Base-by-base conservation (phyloP, 92 coral and sea anemone species). In the Epizoanthus fatuus region DNA sequence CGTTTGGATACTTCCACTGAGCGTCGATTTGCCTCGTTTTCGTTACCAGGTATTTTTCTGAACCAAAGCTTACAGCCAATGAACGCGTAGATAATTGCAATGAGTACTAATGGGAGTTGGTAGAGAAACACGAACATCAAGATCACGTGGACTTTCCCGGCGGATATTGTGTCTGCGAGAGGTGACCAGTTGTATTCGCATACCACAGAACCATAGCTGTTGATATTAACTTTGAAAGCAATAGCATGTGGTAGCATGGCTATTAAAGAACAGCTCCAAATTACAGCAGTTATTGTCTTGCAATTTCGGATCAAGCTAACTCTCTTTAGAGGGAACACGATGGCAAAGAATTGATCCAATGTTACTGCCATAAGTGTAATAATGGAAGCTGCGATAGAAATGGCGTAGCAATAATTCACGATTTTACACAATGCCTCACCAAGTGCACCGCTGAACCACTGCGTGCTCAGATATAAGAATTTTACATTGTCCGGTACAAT, bases 371-470 rank as follows among this genome's bases (percentile, higher is more conserved):
- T 45, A 49, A 93, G 77, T 3, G 94, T 90, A 20, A 76, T 35
- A 14, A 93, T 91, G 22, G 96, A 93, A 9, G 94, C 96, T 3
- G 94, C 83, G 32, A 93, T 74, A 4, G 96, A 93, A 14, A 93
- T 57, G 8, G 83, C 84, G 59, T 80, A 75, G 4, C 81, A 63
- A 40, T 58, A 90, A 60, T 22, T 45, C 2, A 90, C 51, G 16
- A 63, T 51, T 64, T 93, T 93, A 35, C 96, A 93, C 4, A 89
- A 78, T 10, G 86, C 67, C 14, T 38, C 54, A 1, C 96, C 96
- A 11, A 89, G 5, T 1, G 29, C 19, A 0, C 97, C 97, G 3
- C 85, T 79, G 55, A 91, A 63, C 97, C 97, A 94, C 16, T 16
- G 42, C 8, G 45, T 15, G 3, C 20, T 57, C 10, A 86, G 6